Percentiles rank a stretch among this genome's conserved stretches.
Evolutionary conservation across 1,140 invertebrate species (phyloP).

Genomic region (Aphidius gifuensis): DNA sequence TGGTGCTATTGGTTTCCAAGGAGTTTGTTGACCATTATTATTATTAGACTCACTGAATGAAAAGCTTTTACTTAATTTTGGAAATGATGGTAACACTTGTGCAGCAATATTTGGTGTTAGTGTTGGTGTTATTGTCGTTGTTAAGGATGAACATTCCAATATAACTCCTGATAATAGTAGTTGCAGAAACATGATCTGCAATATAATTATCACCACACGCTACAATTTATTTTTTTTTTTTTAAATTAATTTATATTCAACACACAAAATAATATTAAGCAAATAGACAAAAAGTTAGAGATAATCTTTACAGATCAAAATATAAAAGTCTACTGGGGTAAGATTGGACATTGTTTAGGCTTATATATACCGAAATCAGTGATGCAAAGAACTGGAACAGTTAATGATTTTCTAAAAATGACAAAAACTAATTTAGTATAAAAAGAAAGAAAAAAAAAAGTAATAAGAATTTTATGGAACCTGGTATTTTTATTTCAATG

Average conservation of each 20-base stretch:
- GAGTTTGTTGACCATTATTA: too few species aligned
- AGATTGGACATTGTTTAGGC: conserved; percentile 33
- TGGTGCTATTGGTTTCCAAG: too few species aligned
- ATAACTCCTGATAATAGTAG: too few species aligned
- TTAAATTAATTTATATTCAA: not conserved
- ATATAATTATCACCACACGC: not conserved
- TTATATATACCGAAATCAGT: conserved; percentile 53
- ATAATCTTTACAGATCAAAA: conserved; percentile 40
- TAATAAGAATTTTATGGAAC: not conserved
- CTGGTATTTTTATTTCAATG: not conserved
- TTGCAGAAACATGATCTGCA: too few species aligned
- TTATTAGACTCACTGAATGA: too few species aligned
- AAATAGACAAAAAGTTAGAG: conserved; percentile 43
- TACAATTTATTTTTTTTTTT: not conserved
- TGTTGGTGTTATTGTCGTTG: too few species aligned
- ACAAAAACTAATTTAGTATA: conserved; percentile 42
- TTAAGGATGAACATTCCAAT: too few species aligned
- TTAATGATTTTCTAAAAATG: conserved; percentile 51
- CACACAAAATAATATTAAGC: not conserved
- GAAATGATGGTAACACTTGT: too few species aligned
- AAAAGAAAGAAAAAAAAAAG: conserved; percentile 37
- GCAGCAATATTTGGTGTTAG: too few species aligned
- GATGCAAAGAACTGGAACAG: conserved; percentile 49
- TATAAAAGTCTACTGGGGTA: conserved; percentile 44
- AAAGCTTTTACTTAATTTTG: too few species aligned